Conservation (phyloP, 2,888 invertebrate genomes). For the Melanotus villosus region DNA sequence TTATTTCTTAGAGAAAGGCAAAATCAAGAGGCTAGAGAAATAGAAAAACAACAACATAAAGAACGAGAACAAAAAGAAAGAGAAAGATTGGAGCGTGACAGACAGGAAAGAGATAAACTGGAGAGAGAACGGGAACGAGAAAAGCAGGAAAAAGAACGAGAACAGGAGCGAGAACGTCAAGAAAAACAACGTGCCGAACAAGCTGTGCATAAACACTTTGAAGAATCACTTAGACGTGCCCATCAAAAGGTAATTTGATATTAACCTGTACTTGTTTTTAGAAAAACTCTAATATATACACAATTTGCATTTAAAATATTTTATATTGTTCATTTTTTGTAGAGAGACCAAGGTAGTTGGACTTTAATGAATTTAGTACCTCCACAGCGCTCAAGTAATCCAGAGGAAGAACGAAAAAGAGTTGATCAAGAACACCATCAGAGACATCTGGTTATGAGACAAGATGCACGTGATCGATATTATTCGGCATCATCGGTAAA, state of each 20-base stretch:
- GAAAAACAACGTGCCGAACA: constrained; percentile 76
- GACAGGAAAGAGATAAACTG: constrained; percentile 69
- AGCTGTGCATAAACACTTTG: constrained; percentile 90
- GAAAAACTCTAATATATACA: no score
- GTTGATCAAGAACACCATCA: constrained; percentile 65
- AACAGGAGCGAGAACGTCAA: constrained; percentile 68
- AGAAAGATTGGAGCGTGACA: constrained; percentile 70
- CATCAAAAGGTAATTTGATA: constrained; percentile 79
- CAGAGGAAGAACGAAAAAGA: constrained; percentile 65
- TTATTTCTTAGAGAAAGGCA: constrained; percentile 66
- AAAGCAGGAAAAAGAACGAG: constrained; percentile 71
- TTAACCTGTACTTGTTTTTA: no score
- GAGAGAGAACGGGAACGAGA: constrained; percentile 69
- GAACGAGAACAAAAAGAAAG: constrained; percentile 69
- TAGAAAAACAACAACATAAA: constrained; percentile 72
- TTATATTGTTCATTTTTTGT: constrained; percentile 7
- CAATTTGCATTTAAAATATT: neutral
- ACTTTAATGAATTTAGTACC: constrained; percentile 62
- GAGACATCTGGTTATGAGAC: constrained; percentile 62
- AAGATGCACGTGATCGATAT: constrained; percentile 63
- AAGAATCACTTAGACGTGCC: constrained; percentile 85
- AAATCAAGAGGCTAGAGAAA: constrained; percentile 78
- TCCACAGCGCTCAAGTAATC: constrained; percentile 55
- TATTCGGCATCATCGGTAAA: constrained; percentile 53
- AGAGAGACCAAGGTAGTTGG: constrained; percentile 55